phyloP scores from a whole-genome alignment of 2,888 invertebrate species.

The Drosophila monieri region DNA sequence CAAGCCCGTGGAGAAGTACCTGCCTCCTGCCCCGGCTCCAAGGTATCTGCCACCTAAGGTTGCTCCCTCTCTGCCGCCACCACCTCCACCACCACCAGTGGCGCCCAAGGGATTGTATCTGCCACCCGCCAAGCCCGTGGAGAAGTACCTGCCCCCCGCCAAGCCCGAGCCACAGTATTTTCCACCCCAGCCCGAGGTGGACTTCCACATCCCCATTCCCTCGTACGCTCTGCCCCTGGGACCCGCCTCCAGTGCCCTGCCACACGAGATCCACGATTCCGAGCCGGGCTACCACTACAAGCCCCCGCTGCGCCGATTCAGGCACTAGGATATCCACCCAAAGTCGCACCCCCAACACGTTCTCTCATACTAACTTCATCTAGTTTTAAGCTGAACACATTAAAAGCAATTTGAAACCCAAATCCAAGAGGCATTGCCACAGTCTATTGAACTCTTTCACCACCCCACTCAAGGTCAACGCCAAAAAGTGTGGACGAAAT shows the following conservation, averaged over 20 bases:
- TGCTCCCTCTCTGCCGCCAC: conserved; percentile 47
- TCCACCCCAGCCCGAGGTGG: conserved; percentile 37
- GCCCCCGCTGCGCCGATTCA: conserved; percentile 61
- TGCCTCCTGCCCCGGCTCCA: conserved; percentile 59
- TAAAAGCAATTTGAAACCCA: conserved; percentile 38
- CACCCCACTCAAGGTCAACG: conserved; percentile 33
- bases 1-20: conserved; percentile 37
- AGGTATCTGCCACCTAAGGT: conserved; percentile 43
- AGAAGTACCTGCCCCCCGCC: conserved; percentile 42
- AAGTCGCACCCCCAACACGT: conserved; percentile 6
- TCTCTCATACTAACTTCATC: conserved; percentile 39
- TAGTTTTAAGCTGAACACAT: conserved; percentile 52
- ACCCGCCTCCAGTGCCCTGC: conserved; percentile 34
- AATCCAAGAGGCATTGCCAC: conserved; percentile 20
- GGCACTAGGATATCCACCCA: conserved; percentile 40
- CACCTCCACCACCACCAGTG: conserved; percentile 43
- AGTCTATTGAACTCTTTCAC: conserved; percentile 17
- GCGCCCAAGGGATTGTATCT: conserved; percentile 22
- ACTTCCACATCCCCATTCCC: conserved; percentile 76
- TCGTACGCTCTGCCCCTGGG: conserved; percentile 75
- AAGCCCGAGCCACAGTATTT: conserved; percentile 51
- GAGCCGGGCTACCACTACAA: conserved; percentile 69
- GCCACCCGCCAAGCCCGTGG: conserved; percentile 41
- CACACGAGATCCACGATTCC: conserved; percentile 26
- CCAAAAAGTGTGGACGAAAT: conserved; percentile 16